Evolutionary conservation across 2,888 invertebrate species (phyloP), one percentile per base, ranked within the genome.

Genomic region (Abrostola triplasia): DNA sequence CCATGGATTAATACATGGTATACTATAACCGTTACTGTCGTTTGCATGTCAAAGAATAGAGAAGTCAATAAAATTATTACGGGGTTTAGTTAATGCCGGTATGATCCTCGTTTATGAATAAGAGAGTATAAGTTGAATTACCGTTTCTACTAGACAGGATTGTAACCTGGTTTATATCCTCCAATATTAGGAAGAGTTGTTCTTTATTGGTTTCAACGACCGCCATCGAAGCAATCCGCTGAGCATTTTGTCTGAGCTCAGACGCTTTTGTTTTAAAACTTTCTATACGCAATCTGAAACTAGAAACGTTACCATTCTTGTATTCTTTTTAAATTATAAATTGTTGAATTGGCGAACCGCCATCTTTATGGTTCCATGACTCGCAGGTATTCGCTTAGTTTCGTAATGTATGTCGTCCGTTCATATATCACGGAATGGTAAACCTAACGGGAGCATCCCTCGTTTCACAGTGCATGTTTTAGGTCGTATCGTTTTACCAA

Each of bases 161-260:
- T 70, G 79, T 80, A 79, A 82, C 81, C 81, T 82, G 78, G 69
- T 73, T 67, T 72, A 47, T 69, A 70, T 80, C 76, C 73, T 66
- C 67, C 73, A 75, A 80, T 84, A 84, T 84, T 85, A 84, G 71
- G 75, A 52, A 48, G 57, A 60, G 77, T 82, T 52, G 52, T 70
- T 64, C 49, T 86, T 84, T 86, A 86, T 80, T 73, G 67, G 63
- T 41, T 55, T 44, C 65, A 60, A 50, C 70, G 62, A 54, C 64
- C 64, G 60, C 63, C 67, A 55, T 63, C 66, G 55, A 49, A 64
- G 60, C 70, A 68, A 76, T 76, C 68, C 67, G 37, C 63, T 62
- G 59, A 64, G 71, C 70, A 76, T 74, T 76, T 73, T 72, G 67
- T 62, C 64, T 59, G 52, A 66, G 56, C 61, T 50, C 59, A 44